phyloP scores from a whole-genome alignment of 2,888 invertebrate genomes.

The Cetonia aurata region DNA sequence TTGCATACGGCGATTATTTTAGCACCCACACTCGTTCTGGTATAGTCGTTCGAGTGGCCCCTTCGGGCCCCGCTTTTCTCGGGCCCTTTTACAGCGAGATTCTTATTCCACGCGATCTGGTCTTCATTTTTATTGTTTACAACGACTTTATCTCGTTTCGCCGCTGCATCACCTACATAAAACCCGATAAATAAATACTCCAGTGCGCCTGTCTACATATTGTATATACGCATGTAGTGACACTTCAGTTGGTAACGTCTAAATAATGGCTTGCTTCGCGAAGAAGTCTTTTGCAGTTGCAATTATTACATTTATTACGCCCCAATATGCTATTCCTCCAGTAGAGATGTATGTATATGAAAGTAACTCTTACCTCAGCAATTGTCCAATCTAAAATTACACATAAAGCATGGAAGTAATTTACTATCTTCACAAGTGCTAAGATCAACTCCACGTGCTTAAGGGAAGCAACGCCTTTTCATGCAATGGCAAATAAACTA shows the following conservation, averaged over 20 bases:
- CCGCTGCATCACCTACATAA: constrained; percentile 47
- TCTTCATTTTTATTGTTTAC: constrained; percentile 60
- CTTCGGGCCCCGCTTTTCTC: not conserved
- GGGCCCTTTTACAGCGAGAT: constrained; percentile 10
- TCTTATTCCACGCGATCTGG: constrained; percentile 51
- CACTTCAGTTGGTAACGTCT: constrained; percentile 10
- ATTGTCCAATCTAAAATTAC: not conserved
- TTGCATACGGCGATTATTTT: constrained; percentile 60
- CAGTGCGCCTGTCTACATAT: not conserved
- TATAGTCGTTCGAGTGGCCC: constrained; percentile 43
- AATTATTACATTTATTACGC: constrained; percentile 19
- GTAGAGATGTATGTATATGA: not conserved
- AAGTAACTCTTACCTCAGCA: not conserved
- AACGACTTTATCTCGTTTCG: constrained; percentile 57
- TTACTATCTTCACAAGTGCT: too few species aligned
- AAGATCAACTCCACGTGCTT: too few species aligned
- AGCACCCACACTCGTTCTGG: constrained; percentile 60
- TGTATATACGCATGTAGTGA: not conserved
- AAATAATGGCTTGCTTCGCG: constrained; percentile 15
- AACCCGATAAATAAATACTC: constrained; percentile 27
- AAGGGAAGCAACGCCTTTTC: too few species aligned
- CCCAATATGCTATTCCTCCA: not conserved
- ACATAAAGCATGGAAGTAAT: too few species aligned
- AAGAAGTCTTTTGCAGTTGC: constrained; percentile 14
- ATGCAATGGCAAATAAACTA: too few species aligned